A percentile compares a stretch with the other conserved stretches of the same genome.
These are phyloP conservation scores for Heptranchias perlo DNA, from an alignment of 2,113 vertebrate species.

Conservation along the genomic window DNA sequence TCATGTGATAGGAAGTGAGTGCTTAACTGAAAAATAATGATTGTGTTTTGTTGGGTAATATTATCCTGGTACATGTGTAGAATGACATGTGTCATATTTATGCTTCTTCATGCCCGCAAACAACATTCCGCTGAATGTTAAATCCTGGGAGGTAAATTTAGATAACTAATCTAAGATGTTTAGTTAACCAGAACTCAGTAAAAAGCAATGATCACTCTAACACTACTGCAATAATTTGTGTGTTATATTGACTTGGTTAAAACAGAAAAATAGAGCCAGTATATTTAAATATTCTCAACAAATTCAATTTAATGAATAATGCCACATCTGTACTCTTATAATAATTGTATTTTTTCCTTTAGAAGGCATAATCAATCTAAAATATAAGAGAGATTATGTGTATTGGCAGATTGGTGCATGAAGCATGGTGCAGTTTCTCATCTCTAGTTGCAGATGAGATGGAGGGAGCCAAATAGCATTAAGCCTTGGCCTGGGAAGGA, in stretches of 20 bases:
- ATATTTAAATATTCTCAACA: background rate
- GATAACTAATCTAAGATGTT: background rate
- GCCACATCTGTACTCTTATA: background rate
- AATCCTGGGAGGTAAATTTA: background rate
- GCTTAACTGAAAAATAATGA: background rate
- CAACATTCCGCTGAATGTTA: background rate
- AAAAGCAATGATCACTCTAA: background rate
- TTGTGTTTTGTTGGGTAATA: background rate
- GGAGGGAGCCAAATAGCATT: background rate
- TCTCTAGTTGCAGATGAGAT: background rate
- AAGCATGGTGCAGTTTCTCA: background rate
- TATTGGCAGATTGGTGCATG: background rate
- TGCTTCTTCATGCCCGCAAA: background rate
- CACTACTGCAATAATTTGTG: background rate
- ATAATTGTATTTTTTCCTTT: background rate
- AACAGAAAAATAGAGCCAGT: background rate
- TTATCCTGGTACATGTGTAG: background rate
- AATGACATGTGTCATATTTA: background rate
- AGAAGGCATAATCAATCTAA: background rate
- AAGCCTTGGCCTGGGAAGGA: background rate
- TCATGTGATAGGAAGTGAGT: background rate
- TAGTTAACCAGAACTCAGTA: no score
- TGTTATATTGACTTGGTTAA: background rate
- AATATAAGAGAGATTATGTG: background rate
- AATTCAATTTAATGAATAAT: background rate